A percentile compares a stretch with the other conserved stretches of the same genome.
phyloP scores from a whole-genome alignment of 1,140 invertebrate genomes.

The Dolichoris vasculosae region DNA sequence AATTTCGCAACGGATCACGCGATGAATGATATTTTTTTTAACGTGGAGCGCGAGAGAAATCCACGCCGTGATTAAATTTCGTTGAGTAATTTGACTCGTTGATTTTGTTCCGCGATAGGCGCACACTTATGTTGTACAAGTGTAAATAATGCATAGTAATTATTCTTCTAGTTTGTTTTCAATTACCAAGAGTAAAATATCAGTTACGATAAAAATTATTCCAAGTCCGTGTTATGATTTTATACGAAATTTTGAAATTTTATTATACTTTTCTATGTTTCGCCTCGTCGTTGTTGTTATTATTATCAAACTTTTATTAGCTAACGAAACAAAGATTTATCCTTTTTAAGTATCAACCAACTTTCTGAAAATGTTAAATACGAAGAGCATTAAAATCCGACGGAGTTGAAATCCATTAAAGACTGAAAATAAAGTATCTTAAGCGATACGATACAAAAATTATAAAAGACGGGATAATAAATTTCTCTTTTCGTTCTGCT shows the following conservation, averaged over 20 bases:
- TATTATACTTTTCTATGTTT: not conserved
- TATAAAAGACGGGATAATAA: not conserved
- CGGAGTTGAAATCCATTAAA: not conserved
- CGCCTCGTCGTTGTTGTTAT: not conserved
- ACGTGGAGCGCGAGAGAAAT: not conserved
- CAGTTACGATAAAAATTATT: constrained; percentile 2
- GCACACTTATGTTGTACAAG: not conserved
- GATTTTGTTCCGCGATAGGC: not conserved
- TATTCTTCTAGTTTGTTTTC: constrained; percentile 8
- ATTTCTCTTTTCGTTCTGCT: not conserved
- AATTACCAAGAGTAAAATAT: not conserved
- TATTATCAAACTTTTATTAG: not conserved
- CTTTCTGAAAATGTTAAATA: not conserved
- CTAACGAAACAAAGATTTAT: not conserved
- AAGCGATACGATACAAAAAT: not conserved
- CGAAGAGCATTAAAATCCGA: not conserved
- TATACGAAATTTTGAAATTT: not conserved
- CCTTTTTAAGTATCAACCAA: not conserved
- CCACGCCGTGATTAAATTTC: constrained; percentile 24
- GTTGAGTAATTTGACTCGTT: constrained; percentile 28
- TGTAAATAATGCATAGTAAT: constrained; percentile 2
- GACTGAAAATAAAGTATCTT: not conserved
- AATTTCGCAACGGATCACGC: constrained; percentile 24
- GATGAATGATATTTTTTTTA: not conserved
- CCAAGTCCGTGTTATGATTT: not conserved